Conservation (phyloP, 2,113 vertebrate species). For the Mormyrus iriodes region DNA sequence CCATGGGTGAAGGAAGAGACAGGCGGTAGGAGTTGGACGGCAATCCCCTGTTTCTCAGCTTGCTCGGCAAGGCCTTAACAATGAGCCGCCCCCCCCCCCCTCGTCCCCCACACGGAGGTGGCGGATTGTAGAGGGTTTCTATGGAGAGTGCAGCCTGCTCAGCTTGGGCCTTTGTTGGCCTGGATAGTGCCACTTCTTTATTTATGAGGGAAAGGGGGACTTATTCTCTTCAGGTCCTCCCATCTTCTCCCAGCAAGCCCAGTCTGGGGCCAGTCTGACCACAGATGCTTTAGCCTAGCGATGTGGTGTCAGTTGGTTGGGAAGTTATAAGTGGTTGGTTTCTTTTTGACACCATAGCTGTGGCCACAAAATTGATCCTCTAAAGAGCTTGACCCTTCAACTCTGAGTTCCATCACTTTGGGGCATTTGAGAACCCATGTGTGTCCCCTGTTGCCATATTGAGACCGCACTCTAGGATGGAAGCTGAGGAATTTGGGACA, state of each 20-base stretch:
- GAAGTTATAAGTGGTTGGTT: background rate
- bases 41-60: slow-evolving; percentile 43
- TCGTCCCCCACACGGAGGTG: slow-evolving; percentile 29
- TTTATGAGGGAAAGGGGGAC: slow-evolving; percentile 11
- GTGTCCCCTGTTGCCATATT: background rate
- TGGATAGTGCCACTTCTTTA: slow-evolving; percentile 13
- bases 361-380: background rate
- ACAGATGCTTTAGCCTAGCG: background rate
- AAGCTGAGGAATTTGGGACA: background rate
- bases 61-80: slow-evolving; percentile 41
- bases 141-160: slow-evolving; percentile 43
- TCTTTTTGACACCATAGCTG: background rate
- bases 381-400: background rate
- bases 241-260: background rate
- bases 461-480: background rate
- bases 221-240: background rate
- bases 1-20: slow-evolving; percentile 33
- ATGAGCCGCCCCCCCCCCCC: slow-evolving; percentile 24
- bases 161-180: slow-evolving; percentile 31
- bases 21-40: slow-evolving; percentile 44
- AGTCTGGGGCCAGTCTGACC: too few relatives aligned
- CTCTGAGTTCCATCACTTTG: background rate
- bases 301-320: background rate
- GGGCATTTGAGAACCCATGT: background rate
- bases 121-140: slow-evolving; percentile 48